Percentiles rank a stretch among this genome's conserved stretches.
phyloP scores from a whole-genome alignment of 2,113 vertebrate genomes.

The Leucoraja erinaceus region DNA sequence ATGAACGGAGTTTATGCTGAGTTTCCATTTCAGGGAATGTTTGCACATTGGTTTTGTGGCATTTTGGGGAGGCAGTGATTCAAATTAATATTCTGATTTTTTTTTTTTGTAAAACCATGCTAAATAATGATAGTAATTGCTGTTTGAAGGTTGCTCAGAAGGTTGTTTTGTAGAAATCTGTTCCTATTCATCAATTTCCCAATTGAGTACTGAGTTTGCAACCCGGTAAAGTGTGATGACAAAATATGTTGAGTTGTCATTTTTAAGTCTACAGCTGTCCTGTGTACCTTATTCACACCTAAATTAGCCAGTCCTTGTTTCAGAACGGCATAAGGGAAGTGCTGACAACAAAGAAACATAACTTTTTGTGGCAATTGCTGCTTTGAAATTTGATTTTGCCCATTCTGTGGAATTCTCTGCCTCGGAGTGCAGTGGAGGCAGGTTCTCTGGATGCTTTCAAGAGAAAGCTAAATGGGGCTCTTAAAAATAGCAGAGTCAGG shows the following conservation, averaged over 20 bases:
- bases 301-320: neutral
- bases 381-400: too few relatives aligned
- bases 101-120: neutral
- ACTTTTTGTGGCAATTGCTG: neutral
- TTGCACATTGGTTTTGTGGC: neutral
- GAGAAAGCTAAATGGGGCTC: too few relatives aligned
- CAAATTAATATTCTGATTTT: neutral
- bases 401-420: too few relatives aligned
- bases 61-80: neutral
- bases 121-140: neutral
- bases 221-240: neutral
- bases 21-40: neutral
- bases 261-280: neutral
- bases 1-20: neutral
- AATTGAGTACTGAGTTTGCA: neutral
- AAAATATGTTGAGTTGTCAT: neutral
- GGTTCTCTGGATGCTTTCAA: too few relatives aligned
- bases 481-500: too few relatives aligned
- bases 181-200: neutral
- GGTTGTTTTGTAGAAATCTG: neutral
- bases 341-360: neutral
- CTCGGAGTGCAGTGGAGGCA: too few relatives aligned
- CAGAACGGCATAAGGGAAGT: neutral
- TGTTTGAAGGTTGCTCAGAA: too few relatives aligned
- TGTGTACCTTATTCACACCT: neutral